Conservation (phyloP, 2,888 invertebrate genomes). For the Agrotis clavis region DNA sequence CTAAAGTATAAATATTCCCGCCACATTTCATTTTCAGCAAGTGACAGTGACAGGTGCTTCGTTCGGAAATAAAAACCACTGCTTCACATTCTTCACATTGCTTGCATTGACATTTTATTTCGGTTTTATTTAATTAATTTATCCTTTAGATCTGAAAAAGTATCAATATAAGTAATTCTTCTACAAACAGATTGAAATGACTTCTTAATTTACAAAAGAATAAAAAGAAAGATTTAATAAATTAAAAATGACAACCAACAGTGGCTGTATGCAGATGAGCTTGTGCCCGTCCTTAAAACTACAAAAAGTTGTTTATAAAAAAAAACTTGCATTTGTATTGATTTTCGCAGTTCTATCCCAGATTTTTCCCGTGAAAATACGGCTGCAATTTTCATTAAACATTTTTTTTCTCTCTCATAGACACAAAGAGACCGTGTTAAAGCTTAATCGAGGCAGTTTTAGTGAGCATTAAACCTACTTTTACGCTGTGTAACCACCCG, state of each 20-base stretch:
- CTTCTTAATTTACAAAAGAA: not conserved
- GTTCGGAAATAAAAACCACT: slow-evolving; percentile 36
- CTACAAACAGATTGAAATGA: not conserved
- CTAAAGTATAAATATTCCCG: slow-evolving; percentile 43
- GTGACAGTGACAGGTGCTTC: slow-evolving; percentile 25
- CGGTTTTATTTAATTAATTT: not conserved
- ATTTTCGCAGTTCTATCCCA: slow-evolving; percentile 83
- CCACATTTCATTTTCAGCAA: slow-evolving; percentile 1
- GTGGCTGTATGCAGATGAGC: slow-evolving; percentile 64
- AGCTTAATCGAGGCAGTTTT: slow-evolving; percentile 28
- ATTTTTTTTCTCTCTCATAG: slow-evolving; percentile 51
- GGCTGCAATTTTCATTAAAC: slow-evolving; percentile 60
- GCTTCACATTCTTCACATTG: slow-evolving; percentile 21
- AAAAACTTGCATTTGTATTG: slow-evolving; percentile 85
- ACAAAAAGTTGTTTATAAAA: slow-evolving; percentile 83
- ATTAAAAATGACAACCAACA: slow-evolving; percentile 23
- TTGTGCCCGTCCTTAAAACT: slow-evolving; percentile 64
- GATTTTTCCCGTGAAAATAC: slow-evolving; percentile 75
- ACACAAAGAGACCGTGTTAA: slow-evolving; percentile 32
- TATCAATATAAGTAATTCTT: not conserved
- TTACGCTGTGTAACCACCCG: slow-evolving; percentile 71
- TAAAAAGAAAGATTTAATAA: not conserved
- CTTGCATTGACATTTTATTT: not conserved
- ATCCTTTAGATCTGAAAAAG: not conserved
- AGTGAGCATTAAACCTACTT: slow-evolving; percentile 54